Conservation (phyloP, 2,113 vertebrate genomes). For the Romanogobio albipinnatus region DNA sequence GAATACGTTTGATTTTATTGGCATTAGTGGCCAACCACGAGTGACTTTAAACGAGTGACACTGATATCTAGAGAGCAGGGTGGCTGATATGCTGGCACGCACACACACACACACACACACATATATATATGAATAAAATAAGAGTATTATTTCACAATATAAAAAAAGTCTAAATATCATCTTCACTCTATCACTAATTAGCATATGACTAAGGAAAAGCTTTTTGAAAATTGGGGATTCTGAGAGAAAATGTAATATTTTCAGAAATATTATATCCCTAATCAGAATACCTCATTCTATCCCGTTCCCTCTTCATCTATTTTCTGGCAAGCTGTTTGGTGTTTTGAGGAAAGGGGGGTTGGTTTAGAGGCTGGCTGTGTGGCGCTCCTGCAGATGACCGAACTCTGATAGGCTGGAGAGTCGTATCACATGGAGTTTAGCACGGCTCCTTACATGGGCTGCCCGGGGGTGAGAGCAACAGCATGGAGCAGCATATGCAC, state of each 20-base stretch:
- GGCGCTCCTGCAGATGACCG: slow-evolving; percentile 70
- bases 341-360: slow-evolving; percentile 34
- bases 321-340: slow-evolving; percentile 33
- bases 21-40: background rate
- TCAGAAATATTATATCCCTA: background rate
- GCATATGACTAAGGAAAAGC: background rate
- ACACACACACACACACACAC: no score
- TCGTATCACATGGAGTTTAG: slow-evolving; percentile 81
- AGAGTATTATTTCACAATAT: no score
- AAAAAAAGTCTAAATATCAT: background rate
- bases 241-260: background rate
- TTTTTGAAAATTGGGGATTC: background rate
- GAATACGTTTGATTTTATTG: background rate
- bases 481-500: slow-evolving; percentile 49
- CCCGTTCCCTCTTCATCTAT: background rate
- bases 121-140: no score
- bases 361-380: slow-evolving; percentile 22
- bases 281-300: background rate
- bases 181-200: background rate
- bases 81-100: no score
- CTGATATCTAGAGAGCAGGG: no score
- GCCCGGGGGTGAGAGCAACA: slow-evolving; percentile 66
- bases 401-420: slow-evolving; percentile 81
- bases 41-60: background rate
- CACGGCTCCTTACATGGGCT: slow-evolving; percentile 76